These are phyloP conservation scores for Hyalella azteca DNA, from an alignment of 2,888 invertebrate species.

Conservation along the genomic window DNA sequence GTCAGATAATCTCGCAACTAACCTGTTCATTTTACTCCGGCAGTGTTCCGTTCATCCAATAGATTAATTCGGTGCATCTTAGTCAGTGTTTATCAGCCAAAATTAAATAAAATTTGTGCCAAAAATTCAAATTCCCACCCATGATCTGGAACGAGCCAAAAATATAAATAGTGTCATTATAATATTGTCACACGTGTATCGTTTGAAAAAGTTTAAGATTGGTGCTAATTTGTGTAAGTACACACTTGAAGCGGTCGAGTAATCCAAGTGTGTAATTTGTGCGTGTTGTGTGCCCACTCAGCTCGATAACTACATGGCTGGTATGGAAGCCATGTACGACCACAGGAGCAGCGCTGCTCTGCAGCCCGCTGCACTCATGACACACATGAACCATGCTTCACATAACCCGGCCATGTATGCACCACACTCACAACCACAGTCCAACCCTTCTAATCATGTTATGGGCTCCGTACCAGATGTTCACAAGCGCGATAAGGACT, in stretches of 20 bases:
- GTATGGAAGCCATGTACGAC: slow-evolving; percentile 58
- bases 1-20: not conserved
- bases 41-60: slow-evolving; percentile 15
- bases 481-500: slow-evolving; percentile 97
- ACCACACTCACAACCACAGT: slow-evolving; percentile 54
- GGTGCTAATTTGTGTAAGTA: slow-evolving; percentile 35
- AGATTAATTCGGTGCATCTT: slow-evolving; percentile 17
- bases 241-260: not conserved
- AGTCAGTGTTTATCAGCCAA: slow-evolving; percentile 16
- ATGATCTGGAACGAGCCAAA: not conserved
- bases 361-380: slow-evolving; percentile 54
- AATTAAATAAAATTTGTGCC: slow-evolving; percentile 4
- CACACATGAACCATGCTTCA: slow-evolving; percentile 58
- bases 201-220: slow-evolving; percentile 3
- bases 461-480: slow-evolving; percentile 75
- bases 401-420: slow-evolving; percentile 54
- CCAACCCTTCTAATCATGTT: slow-evolving; percentile 56
- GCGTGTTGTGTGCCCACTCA: slow-evolving; percentile 45
- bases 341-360: slow-evolving; percentile 52
- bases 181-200: not conserved
- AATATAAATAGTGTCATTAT: slow-evolving; percentile 24
- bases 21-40: slow-evolving; percentile 18
- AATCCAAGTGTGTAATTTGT: slow-evolving; percentile 46
- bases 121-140: slow-evolving; percentile 13
- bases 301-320: slow-evolving; percentile 57